Evolutionary conservation across 35 echinoderm and acorn worm genomes (phyloP), one percentile per base, ranked within the genome.

Genomic region (Eucidaris tribuloides): DNA sequence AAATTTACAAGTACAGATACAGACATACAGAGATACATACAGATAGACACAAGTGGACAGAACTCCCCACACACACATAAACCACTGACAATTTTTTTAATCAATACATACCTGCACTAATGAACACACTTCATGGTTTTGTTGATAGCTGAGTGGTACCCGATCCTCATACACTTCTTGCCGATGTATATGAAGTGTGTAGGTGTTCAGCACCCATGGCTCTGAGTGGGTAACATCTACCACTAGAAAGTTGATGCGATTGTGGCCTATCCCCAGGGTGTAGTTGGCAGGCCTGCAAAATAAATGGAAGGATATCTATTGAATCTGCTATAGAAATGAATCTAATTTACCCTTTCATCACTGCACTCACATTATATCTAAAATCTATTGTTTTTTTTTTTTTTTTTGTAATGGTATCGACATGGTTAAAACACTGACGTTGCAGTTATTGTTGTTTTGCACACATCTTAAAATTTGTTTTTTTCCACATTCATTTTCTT

Each of bases 201-300:
- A 98, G 18, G 90, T 86, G 71, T 80, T 89, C n/a, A 90, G 89
- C 2, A 98, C 95, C 95, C 90, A 97, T 3, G 90, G 95, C 32
- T 89, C 58, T 34, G 95, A 90, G 41, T 98, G 95, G 7, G 90
- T 98, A 29, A 98, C 83, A 55, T 93, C 90, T 13, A 98, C 95
- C 5, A 92, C 83, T 15, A 86, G 78, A 50, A 97, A 50, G 62
- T 42, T 90, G 48, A 98, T 89, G 6, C 90, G 82, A 65, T 98
- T 98, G 48, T 93, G 76, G 45, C 95, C 95, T 55, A 93, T 65
- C 32, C 95, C 90, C 24, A 97, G 65, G 29, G 90, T 92, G 54
- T 88, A 98, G 39, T 84, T 90, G 18, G 83, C 57, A 37, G 90
- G 95, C 50, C 95, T 98, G 66, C 2, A 46, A 81, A 78, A 77